These are phyloP conservation scores for Eupelmus urozonus DNA, from an alignment of 2,888 invertebrate genomes.

Conservation along the genomic window DNA sequence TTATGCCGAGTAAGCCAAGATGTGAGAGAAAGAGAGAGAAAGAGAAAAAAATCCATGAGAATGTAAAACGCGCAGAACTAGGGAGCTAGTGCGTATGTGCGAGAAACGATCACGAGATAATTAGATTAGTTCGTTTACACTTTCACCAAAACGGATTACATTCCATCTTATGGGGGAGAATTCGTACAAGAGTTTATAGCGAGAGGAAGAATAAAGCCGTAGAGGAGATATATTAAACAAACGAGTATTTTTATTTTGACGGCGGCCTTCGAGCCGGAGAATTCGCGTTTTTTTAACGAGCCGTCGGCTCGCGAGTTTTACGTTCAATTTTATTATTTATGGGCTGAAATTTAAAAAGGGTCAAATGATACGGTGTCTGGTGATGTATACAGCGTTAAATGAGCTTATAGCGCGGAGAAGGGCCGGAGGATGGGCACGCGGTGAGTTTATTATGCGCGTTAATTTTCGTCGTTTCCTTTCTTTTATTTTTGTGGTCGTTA, in stretches of 20 bases:
- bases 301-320: neutral
- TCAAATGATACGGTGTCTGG: neutral
- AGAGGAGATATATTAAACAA: neutral
- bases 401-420: constrained; percentile 22
- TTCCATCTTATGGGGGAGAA: constrained; percentile 45
- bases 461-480: constrained; percentile 11
- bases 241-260: constrained; percentile 15
- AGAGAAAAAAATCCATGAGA: constrained; percentile 3
- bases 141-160: constrained; percentile 47
- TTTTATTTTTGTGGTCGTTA: neutral
- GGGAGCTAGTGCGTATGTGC: neutral
- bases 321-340: constrained; percentile 24
- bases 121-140: constrained; percentile 55
- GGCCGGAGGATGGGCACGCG: neutral
- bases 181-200: constrained; percentile 23
- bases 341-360: neutral
- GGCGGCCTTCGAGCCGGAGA: constrained; percentile 2
- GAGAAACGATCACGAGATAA: constrained; percentile 35
- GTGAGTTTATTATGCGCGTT: constrained; percentile 4
- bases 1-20: neutral
- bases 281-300: neutral
- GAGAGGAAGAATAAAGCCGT: neutral
- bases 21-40: neutral
- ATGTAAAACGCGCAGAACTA: neutral
- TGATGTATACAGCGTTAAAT: neutral